Conservation (phyloP, 2,888 invertebrate species). For the Julus scanicus region DNA sequence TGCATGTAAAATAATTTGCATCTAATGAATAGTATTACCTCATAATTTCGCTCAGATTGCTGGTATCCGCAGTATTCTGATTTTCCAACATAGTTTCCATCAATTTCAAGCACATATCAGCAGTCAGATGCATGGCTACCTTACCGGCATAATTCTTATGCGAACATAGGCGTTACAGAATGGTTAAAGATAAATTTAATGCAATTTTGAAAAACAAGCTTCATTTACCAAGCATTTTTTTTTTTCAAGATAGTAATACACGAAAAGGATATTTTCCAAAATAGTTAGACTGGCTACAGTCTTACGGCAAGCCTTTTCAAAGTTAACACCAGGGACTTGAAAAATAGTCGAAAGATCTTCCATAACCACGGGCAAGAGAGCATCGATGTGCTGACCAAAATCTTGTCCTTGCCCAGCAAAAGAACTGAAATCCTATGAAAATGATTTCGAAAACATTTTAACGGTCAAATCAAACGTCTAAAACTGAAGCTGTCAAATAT, state of each 20-base stretch:
- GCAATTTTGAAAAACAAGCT: background rate
- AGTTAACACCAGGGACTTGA: background rate
- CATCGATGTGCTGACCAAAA: slow-evolving; percentile 1
- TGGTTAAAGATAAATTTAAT: background rate
- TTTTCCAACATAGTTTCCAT: slow-evolving; percentile 6
- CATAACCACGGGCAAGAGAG: background rate
- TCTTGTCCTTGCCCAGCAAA: background rate
- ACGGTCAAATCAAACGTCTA: background rate
- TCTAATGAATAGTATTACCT: background rate
- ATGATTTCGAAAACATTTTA: background rate
- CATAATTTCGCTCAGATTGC: slow-evolving; percentile 23
- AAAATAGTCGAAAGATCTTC: slow-evolving; percentile 24
- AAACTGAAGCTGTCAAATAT: background rate
- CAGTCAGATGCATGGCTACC: background rate
- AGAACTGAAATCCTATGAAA: slow-evolving; percentile 21
- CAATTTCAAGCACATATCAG: slow-evolving; percentile 6
- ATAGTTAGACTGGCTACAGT: slow-evolving; percentile 14
- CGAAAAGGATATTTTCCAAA: slow-evolving; percentile 44
- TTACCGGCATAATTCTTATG: slow-evolving; percentile 2
- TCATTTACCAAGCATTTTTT: background rate
- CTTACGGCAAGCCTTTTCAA: slow-evolving; percentile 34
- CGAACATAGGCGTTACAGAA: background rate
- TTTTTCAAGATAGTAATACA: background rate
- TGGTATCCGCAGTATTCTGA: slow-evolving; percentile 23
- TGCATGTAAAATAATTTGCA: background rate